phyloP scores from a whole-genome alignment of 2,113 vertebrate genomes.

The Falco punctatus region DNA sequence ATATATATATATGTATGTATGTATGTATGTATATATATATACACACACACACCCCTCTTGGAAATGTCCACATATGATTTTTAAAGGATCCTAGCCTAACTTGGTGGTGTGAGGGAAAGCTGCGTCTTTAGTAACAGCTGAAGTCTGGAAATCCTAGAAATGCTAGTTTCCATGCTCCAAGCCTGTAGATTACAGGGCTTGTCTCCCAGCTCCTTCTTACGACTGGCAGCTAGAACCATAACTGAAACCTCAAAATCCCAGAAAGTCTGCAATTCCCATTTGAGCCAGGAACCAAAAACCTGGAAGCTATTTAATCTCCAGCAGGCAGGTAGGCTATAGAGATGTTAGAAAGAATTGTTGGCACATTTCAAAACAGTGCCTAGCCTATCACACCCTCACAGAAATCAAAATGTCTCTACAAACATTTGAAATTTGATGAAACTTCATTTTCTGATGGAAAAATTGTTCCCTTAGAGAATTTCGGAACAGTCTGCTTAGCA shows the following conservation, averaged over 20 bases:
- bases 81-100: neutral
- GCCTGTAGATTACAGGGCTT: neutral
- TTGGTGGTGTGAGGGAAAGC: neutral
- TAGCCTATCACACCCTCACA: neutral
- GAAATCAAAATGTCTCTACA: neutral
- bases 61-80: neutral
- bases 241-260: neutral
- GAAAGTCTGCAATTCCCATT: neutral
- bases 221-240: neutral
- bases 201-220: neutral
- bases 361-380: neutral
- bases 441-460: neutral
- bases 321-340: neutral
- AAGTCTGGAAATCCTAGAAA: neutral
- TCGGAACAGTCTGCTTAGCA: neutral
- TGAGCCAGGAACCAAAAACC: neutral
- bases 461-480: constrained; percentile 8
- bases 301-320: neutral
- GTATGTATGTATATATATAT: no score
- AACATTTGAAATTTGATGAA: neutral
- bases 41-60: rapidly evolving
- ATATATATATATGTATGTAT: no score
- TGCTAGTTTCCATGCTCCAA: neutral
- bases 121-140: neutral
- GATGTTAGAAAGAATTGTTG: neutral